These are phyloP conservation scores for Phrynocephalus versicolor DNA, from an alignment of 2,113 vertebrate genomes.

Conservation along the genomic window DNA sequence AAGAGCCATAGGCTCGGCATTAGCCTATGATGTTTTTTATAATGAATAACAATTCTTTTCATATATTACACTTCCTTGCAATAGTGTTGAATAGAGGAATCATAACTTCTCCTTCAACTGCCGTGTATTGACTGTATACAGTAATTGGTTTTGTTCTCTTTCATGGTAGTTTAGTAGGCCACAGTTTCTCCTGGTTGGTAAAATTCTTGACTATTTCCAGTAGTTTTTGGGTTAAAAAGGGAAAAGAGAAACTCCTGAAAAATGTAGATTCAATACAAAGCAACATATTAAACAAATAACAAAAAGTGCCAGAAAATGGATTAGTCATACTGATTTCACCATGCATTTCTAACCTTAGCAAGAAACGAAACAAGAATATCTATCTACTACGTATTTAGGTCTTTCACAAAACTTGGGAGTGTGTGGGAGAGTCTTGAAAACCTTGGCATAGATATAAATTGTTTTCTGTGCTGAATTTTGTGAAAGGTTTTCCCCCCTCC, in stretches of 20 bases:
- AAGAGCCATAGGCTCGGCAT: no score
- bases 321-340: slow-evolving; percentile 34
- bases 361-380: slow-evolving; percentile 26
- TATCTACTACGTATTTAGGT: slow-evolving; percentile 19
- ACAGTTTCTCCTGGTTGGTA: neutral
- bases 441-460: slow-evolving; percentile 7
- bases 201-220: neutral
- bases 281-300: neutral
- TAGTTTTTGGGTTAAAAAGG: neutral
- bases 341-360: slow-evolving; percentile 36
- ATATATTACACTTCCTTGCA: no score
- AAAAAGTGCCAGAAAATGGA: neutral
- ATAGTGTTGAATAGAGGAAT: neutral
- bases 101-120: neutral
- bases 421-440: slow-evolving; percentile 35
- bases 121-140: neutral
- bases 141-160: neutral
- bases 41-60: no score
- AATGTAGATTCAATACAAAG: slow-evolving; percentile 16
- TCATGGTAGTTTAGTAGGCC: neutral
- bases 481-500: slow-evolving; percentile 65
- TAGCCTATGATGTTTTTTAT: no score
- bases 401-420: slow-evolving; percentile 37
- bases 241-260: neutral
- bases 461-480: slow-evolving; percentile 51